Evolutionary conservation across 2,113 vertebrate genomes (phyloP).

Genomic region (Bungarus multicinctus): DNA sequence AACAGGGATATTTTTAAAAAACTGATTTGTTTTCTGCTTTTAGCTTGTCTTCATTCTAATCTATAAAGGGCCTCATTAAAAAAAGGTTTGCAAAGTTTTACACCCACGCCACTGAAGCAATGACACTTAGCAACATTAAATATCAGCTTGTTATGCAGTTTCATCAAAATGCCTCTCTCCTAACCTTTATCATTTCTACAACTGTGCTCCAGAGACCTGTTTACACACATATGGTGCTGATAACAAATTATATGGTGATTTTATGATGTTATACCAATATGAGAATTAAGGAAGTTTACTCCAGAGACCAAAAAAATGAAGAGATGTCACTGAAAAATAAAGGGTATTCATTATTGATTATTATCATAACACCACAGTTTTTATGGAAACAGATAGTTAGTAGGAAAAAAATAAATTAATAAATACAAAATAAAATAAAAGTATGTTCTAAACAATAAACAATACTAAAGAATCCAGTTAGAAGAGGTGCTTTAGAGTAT

Average conservation of each 20-base stretch:
- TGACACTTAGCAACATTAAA: background rate
- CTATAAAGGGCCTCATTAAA: no score
- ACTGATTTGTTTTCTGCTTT: background rate
- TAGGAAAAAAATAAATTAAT: background rate
- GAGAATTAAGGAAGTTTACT: background rate
- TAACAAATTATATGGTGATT: background rate
- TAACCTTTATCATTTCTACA: background rate
- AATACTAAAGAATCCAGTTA: background rate
- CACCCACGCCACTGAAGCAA: background rate
- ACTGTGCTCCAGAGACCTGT: background rate
- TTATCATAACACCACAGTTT: background rate
- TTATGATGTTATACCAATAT: slow-evolving; percentile 3
- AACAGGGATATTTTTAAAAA: background rate
- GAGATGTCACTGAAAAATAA: background rate
- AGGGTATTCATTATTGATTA: background rate
- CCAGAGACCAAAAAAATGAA: background rate
- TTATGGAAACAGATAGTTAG: background rate
- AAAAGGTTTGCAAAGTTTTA: background rate
- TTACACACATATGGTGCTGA: background rate
- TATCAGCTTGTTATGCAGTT: background rate
- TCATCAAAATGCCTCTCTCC: background rate
- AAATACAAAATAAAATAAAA: background rate
- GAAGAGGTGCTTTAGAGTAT: background rate
- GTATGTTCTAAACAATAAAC: background rate
- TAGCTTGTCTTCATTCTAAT: background rate